A percentile compares a stretch with the other conserved stretches of the same genome.
Conservation (phyloP, 1,140 invertebrate genomes). For the Eupeodes corollae region DNA sequence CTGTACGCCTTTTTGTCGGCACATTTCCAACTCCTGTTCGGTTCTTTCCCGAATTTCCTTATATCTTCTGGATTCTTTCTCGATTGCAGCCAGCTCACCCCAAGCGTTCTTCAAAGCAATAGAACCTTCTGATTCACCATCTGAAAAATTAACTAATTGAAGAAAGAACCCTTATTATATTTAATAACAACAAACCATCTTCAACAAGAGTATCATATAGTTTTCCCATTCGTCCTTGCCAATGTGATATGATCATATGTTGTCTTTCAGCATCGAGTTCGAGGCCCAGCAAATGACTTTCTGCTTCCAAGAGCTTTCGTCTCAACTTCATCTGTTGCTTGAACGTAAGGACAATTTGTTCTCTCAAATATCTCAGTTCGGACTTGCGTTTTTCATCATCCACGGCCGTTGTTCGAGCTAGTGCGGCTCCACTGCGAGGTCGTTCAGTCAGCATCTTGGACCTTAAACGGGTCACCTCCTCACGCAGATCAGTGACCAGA, state of each 20-base stretch:
- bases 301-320: slow-evolving; percentile 72
- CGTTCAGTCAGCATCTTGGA: slow-evolving; percentile 65
- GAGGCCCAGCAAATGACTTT: slow-evolving; percentile 68
- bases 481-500: slow-evolving; percentile 68
- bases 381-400: slow-evolving; percentile 39
- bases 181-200: slow-evolving; percentile 17
- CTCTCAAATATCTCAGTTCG: slow-evolving; percentile 60
- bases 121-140: slow-evolving; percentile 48
- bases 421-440: slow-evolving; percentile 39
- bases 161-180: background rate
- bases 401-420: slow-evolving; percentile 13
- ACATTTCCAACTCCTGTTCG: slow-evolving; percentile 66
- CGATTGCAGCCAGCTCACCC: slow-evolving; percentile 70
- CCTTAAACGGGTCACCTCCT: slow-evolving; percentile 72
- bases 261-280: slow-evolving; percentile 77
- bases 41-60: slow-evolving; percentile 60
- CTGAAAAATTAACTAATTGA: slow-evolving; percentile 3
- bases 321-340: slow-evolving; percentile 83
- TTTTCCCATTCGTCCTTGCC: slow-evolving; percentile 68
- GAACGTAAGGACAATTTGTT: slow-evolving; percentile 76
- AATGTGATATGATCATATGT: slow-evolving; percentile 74
- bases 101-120: slow-evolving; percentile 71
- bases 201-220: slow-evolving; percentile 43
- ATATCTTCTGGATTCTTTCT: slow-evolving; percentile 72
- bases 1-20: slow-evolving; percentile 57